A percentile compares a stretch with the other conserved stretches of the same genome.
Evolutionary conservation across 2,888 invertebrate genomes (phyloP).

Genomic region (Eupithecia tripunctaria): DNA sequence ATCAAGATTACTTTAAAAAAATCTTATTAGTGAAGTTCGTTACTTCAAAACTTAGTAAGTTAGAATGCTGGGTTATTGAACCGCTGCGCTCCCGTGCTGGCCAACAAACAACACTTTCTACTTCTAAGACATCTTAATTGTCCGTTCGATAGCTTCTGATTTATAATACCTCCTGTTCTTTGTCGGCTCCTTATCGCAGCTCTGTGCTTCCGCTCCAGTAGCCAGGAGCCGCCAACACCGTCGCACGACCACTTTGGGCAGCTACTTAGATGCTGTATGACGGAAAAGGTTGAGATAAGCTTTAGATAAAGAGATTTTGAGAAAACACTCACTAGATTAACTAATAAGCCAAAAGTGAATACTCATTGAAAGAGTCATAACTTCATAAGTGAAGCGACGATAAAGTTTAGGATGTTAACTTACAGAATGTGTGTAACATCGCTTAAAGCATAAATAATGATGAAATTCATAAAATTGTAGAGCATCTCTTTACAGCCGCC

Average conservation of each 20-base stretch:
- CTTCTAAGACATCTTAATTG: conserved; percentile 76
- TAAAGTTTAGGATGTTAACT: no score
- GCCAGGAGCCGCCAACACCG: conserved; percentile 1
- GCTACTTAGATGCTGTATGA: not conserved
- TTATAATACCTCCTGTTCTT: conserved; percentile 77
- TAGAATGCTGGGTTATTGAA: not conserved
- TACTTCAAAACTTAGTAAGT: not conserved
- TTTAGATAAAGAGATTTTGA: conserved; percentile 18
- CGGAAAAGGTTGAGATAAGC: conserved; percentile 4
- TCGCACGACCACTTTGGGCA: conserved; percentile 1
- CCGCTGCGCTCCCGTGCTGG: not conserved
- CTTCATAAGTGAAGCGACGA: no score
- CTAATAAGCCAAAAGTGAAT: not conserved
- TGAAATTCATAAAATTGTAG: not conserved
- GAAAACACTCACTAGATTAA: conserved; percentile 23
- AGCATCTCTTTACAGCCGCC: not conserved
- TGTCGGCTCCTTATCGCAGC: conserved; percentile 67
- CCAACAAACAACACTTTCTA: conserved; percentile 26
- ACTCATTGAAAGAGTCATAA: not conserved
- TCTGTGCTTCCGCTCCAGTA: conserved; percentile 31
- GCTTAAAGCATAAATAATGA: not conserved
- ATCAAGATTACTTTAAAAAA: not conserved
- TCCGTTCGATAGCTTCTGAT: conserved; percentile 76
- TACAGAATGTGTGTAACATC: not conserved
- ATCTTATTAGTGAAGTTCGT: not conserved